phyloP scores from a whole-genome alignment of 2,113 vertebrate genomes.

The Oceanodroma tethys region DNA sequence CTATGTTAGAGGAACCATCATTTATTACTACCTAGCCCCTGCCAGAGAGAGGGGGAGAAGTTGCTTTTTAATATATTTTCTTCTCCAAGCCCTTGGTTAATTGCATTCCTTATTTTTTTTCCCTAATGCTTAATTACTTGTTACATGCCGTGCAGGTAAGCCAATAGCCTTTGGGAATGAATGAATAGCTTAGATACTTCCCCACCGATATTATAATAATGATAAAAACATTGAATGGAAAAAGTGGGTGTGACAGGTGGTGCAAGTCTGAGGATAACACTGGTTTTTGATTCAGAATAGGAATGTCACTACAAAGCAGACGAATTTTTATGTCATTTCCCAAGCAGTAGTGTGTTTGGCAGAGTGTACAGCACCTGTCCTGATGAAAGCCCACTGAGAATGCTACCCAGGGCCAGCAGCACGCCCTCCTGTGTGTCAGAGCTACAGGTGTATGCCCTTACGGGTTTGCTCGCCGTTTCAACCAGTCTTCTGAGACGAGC shows the following conservation, averaged over 20 bases:
- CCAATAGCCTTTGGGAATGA: slow-evolving; percentile 2
- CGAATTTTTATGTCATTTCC: not conserved
- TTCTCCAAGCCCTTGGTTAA: not conserved
- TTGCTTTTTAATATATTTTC: not conserved
- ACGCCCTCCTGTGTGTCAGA: not conserved
- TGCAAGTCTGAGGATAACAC: not conserved
- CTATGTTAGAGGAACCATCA: not conserved
- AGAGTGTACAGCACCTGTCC: not conserved
- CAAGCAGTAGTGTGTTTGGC: not conserved
- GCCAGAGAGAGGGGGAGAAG: not conserved
- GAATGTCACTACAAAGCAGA: not conserved
- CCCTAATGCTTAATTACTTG: slow-evolving; percentile 3
- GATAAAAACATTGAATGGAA: not conserved
- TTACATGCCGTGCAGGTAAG: not conserved
- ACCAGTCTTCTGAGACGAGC: fast-evolving
- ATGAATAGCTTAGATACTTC: not conserved
- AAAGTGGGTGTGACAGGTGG: not conserved
- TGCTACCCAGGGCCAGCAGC: not conserved
- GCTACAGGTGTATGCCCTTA: not conserved
- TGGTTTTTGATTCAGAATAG: not conserved
- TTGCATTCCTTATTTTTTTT: not conserved
- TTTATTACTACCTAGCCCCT: not conserved
- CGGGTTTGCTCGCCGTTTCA: not conserved
- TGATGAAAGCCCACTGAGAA: not conserved
- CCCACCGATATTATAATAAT: not conserved